These are phyloP conservation scores for Megastigmus dorsalis DNA, from an alignment of 2,888 invertebrate genomes.

Conservation along the genomic window DNA sequence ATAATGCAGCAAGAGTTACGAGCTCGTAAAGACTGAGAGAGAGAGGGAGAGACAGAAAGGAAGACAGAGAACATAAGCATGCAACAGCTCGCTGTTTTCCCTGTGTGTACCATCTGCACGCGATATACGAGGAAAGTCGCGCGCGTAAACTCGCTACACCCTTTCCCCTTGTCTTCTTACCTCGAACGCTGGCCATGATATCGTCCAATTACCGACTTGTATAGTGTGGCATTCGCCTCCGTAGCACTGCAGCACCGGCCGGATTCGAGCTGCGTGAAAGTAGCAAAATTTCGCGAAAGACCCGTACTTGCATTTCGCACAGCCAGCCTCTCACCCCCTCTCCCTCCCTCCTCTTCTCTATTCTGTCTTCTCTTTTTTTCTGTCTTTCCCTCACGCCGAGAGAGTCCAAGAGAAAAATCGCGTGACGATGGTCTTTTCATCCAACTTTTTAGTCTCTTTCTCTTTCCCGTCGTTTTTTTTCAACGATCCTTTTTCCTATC, in stretches of 20 bases:
- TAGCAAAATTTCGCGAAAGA: constrained; percentile 63
- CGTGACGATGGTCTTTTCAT: constrained; percentile 38
- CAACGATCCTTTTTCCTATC: constrained; percentile 8
- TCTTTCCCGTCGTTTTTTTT: too few relatives aligned
- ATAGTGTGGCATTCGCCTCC: too few relatives aligned
- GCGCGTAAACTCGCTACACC: too few relatives aligned
- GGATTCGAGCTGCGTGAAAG: constrained; percentile 46
- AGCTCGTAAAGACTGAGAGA: constrained; percentile 45
- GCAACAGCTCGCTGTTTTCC: constrained; percentile 36
- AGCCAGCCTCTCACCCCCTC: too few relatives aligned
- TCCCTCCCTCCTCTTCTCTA: too few relatives aligned
- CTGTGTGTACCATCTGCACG: not conserved
- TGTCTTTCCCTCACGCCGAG: not conserved
- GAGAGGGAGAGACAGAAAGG: not conserved
- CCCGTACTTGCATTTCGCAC: constrained; percentile 39
- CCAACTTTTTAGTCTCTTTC: constrained; percentile 27
- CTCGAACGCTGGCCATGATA: not conserved
- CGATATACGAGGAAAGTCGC: not conserved
- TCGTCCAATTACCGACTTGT: constrained; percentile 38
- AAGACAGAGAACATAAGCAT: too few relatives aligned
- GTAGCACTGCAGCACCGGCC: constrained; percentile 5
- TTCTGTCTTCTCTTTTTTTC: constrained; percentile 13
- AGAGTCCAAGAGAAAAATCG: constrained; percentile 35
- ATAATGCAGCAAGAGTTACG: constrained; percentile 46
- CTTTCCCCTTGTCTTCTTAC: too few relatives aligned